Base-by-base conservation (phyloP, 2,797 vertebrate species). In the Aulostomus chinensis region DNA sequence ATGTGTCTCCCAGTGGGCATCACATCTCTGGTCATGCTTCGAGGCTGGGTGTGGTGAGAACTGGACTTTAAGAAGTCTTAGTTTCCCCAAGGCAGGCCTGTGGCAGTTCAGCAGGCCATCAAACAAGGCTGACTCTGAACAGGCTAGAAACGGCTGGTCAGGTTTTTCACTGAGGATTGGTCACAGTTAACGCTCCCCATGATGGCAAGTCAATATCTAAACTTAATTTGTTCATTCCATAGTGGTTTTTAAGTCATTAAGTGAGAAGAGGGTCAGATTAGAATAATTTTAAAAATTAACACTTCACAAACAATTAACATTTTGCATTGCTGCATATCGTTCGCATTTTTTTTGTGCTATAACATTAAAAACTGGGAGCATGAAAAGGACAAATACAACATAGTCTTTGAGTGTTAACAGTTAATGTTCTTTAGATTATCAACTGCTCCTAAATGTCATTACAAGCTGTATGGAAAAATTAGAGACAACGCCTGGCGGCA, bases 81-180 rank as follows among this genome's bases (percentile, higher is more conserved):
- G 21, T 62, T 66, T 77, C 83, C 81, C 81, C 45, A 64, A 74
- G 67, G 84, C 76, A 49, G 68, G 64, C 86, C 81, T 58, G 54
- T 63, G 81, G 86, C 80, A 68, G 36, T 74, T 68, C 56, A 74
- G 75, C 83, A 78, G 73, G 56, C 73, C 83, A 84, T 85, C 85
- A 75, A 84, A 85, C 71, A 73, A 58, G 28, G 56, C 49, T 45
- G 17, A 55, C 68, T 75, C 45, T 57, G 73, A 78, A 74, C 62
- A 69, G 72, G 56, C 58, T 46, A 73, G 66, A 80, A 80, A 75
- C 31, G 47, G 73, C 52, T 72, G 26, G 69, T 82, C 73, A 78
- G 48, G 42, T 67, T 63, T 73, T 57, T 43, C 51, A 68, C 79
- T 6, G 28, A 73, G 67, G 80, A 59, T 45, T 65, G 36, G 56